These are phyloP conservation scores for Geococcyx californianus DNA, from an alignment of 2,113 vertebrate species.

Conservation along the genomic window DNA sequence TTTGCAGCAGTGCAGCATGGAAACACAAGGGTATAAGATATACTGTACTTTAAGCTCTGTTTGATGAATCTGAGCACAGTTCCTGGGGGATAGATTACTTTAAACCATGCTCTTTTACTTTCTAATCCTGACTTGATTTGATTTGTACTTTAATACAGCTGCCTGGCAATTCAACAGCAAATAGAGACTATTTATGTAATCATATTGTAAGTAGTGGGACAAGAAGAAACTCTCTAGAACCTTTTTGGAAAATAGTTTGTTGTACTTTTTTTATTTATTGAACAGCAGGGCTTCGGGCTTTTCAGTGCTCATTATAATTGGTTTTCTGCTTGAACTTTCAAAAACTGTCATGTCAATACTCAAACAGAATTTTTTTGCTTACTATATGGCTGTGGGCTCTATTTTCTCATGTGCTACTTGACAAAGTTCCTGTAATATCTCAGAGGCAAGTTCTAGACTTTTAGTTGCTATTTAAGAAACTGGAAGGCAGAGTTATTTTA, in stretches of 20 bases:
- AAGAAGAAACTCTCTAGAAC: conserved; percentile 84
- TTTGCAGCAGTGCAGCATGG: conserved; percentile 77
- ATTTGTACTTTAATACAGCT: conserved; percentile 89
- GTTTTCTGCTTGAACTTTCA: conserved; percentile 95
- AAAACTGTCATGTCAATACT: conserved; percentile 93
- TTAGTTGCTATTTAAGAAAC: conserved; percentile 74
- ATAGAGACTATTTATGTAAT: conserved; percentile 91
- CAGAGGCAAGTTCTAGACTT: conserved; percentile 80
- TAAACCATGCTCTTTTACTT: conserved; percentile 91
- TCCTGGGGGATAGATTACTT: conserved; percentile 91
- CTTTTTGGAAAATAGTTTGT: conserved; percentile 85
- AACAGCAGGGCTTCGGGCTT: conserved; percentile 85
- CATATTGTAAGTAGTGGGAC: conserved; percentile 85
- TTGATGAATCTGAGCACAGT: conserved; percentile 90
- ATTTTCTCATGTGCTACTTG: conserved; percentile 86
- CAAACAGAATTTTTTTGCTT: conserved; percentile 89
- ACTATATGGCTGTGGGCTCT: conserved; percentile 84
- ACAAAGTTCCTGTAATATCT: conserved; percentile 90
- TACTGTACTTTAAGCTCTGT: conserved; percentile 89
- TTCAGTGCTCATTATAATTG: conserved; percentile 89
- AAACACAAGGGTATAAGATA: conserved; percentile 84
- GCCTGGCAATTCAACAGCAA: conserved; percentile 88
- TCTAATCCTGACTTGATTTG: conserved; percentile 91
- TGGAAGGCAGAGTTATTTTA: conserved; percentile 56
- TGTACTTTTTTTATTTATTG: conserved; percentile 88